Evolutionary conservation across 2,113 vertebrate species (phyloP).

Genomic region (Gnathonemus longibarbis): DNA sequence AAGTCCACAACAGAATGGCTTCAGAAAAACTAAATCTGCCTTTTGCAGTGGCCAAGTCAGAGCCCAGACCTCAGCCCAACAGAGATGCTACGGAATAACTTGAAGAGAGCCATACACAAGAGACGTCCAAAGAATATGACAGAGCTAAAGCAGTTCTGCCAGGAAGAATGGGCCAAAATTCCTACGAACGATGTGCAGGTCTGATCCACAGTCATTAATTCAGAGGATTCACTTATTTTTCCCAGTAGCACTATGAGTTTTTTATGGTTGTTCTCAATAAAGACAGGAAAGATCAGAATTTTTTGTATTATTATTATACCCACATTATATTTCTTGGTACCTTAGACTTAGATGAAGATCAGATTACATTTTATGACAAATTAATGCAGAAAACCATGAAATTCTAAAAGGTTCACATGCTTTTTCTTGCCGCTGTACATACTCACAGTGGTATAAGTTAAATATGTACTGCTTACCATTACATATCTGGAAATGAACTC

Average conservation of each 20-base stretch:
- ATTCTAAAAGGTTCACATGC: too few species aligned
- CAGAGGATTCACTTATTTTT: not conserved
- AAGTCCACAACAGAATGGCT: not conserved
- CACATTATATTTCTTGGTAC: too few species aligned
- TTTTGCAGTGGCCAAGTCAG: not conserved
- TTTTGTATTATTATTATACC: too few species aligned
- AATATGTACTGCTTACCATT: not conserved
- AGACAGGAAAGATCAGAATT: too few species aligned
- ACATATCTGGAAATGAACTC: not conserved
- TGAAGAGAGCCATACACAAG: not conserved
- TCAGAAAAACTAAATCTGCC: not conserved
- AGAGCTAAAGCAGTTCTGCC: not conserved
- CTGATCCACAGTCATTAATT: not conserved
- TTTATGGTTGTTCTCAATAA: too few species aligned
- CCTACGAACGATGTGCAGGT: not conserved
- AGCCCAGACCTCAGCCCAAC: not conserved
- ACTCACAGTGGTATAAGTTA: not conserved
- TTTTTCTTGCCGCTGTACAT: too few species aligned
- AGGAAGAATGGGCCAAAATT: not conserved
- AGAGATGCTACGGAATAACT: not conserved
- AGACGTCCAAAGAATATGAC: not conserved
- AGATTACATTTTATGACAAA: too few species aligned
- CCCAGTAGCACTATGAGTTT: not conserved
- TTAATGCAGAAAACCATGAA: too few species aligned
- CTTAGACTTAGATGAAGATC: too few species aligned